phyloP scores from a whole-genome alignment of 2,113 vertebrate species.

The Salminus brasiliensis region DNA sequence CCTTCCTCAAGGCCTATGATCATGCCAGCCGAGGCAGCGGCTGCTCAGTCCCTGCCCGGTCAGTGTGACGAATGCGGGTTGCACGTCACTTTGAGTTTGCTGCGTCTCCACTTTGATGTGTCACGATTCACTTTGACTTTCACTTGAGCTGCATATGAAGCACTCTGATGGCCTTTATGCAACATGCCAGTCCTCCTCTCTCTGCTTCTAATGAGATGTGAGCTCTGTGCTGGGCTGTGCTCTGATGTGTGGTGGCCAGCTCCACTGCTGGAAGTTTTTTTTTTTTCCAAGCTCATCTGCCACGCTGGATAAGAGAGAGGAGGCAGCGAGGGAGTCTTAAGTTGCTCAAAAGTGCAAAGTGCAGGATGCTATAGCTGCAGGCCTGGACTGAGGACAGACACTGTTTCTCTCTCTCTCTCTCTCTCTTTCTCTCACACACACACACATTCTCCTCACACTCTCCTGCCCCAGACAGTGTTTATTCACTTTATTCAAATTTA shows the following conservation, averaged over 20 bases:
- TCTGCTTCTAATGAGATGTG: constrained; percentile 26
- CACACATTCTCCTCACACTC: neutral
- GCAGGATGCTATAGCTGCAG: neutral
- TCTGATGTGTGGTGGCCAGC: neutral
- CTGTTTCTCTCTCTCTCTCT: neutral
- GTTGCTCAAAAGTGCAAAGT: neutral
- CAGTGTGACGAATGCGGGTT: neutral
- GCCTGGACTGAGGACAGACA: neutral
- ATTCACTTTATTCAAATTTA: constrained; percentile 23
- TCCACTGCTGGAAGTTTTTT: neutral
- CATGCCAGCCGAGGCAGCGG: neutral
- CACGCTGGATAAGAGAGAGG: constrained; percentile 5
- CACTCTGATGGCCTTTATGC: constrained; percentile 23
- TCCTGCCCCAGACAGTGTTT: constrained; percentile 8
- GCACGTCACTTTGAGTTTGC: constrained; percentile 1
- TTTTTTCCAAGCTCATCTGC: constrained; percentile 4
- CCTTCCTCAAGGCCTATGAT: neutral
- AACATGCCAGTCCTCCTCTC: neutral
- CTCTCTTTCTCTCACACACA: neutral
- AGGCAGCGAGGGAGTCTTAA: neutral
- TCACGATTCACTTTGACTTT: constrained; percentile 1
- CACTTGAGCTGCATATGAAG: constrained; percentile 15
- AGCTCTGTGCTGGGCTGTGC: constrained; percentile 1
- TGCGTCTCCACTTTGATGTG: neutral
- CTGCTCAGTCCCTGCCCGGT: neutral